phyloP scores from a whole-genome alignment of 2,113 vertebrate genomes.

The Anguilla rostrata region DNA sequence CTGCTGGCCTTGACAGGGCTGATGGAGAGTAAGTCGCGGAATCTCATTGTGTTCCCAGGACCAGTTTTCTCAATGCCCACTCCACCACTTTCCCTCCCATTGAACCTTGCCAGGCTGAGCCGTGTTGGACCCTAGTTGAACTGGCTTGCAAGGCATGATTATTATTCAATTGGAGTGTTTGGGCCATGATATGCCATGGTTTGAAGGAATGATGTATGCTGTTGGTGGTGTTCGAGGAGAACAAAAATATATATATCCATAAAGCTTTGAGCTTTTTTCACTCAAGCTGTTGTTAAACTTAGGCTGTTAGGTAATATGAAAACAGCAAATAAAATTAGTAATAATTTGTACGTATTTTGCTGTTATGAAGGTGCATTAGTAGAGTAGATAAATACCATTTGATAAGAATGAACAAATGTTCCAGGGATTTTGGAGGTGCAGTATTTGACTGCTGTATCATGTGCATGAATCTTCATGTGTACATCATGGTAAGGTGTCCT shows the following conservation, averaged over 20 bases:
- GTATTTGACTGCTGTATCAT: no score
- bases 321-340: not conserved
- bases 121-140: not conserved
- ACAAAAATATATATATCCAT: not conserved
- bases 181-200: no score
- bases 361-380: not conserved
- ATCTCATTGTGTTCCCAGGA: not conserved
- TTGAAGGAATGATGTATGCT: not conserved
- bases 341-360: not conserved
- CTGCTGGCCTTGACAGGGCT: not conserved
- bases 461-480: no score
- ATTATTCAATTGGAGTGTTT: not conserved
- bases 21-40: not conserved
- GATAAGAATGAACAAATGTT: not conserved
- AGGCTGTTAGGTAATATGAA: not conserved
- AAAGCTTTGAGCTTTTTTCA: not conserved
- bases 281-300: not conserved
- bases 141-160: not conserved
- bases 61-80: not conserved
- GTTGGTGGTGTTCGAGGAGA: no score
- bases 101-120: not conserved
- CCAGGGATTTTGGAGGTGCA: not conserved
- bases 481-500: not conserved
- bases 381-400: not conserved
- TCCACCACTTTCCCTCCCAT: not conserved